phyloP scores from a whole-genome alignment of 2,113 vertebrate species.

The Coracopsis vasa region DNA sequence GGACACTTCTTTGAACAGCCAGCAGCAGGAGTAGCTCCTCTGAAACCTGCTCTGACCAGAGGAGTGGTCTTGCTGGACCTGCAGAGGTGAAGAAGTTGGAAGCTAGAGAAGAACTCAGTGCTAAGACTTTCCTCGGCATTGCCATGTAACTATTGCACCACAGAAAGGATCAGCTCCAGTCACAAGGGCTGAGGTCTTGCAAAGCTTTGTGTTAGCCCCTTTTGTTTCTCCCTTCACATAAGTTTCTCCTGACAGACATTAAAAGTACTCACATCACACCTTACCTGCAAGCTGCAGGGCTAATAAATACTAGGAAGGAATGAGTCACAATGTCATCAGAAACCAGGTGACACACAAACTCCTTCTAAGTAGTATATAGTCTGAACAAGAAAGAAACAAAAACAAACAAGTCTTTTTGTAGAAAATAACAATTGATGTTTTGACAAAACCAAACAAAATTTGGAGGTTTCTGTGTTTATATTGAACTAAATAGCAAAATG shows the following conservation, averaged over 20 bases:
- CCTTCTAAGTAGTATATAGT: background rate
- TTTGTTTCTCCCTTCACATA: background rate
- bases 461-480: background rate
- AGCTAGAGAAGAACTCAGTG: background rate
- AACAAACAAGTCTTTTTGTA: background rate
- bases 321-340: background rate
- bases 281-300: background rate
- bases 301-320: background rate
- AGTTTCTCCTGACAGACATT: background rate
- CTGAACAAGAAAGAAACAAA: background rate
- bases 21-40: background rate
- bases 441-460: background rate
- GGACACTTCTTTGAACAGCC: background rate
- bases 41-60: background rate
- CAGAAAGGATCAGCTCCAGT: background rate
- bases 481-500: background rate
- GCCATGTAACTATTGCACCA: background rate
- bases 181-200: background rate
- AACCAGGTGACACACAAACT: background rate
- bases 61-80: background rate
- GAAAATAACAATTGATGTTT: background rate
- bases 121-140: background rate
- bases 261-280: background rate
- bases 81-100: background rate
- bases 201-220: background rate